Percentiles rank a stretch among this genome's conserved stretches.
Evolutionary conservation across 2,888 invertebrate genomes (phyloP).

Genomic region (Epiblema foenella): DNA sequence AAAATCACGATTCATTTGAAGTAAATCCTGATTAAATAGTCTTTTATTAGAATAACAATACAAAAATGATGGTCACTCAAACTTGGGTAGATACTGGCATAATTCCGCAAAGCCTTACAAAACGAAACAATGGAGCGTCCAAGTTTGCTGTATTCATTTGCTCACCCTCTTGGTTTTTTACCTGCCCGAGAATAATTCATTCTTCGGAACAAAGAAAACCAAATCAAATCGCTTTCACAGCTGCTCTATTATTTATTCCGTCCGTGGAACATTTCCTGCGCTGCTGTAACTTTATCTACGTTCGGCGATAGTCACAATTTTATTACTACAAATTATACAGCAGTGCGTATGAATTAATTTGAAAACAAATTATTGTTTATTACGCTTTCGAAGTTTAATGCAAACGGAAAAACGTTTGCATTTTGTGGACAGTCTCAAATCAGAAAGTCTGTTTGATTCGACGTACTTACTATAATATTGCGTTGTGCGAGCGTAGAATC

Average conservation of each 20-base stretch:
- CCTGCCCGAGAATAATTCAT: conserved; percentile 49
- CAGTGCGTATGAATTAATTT: conserved; percentile 12
- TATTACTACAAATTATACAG: conserved; percentile 29
- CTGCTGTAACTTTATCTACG: conserved; percentile 27
- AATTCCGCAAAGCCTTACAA: conserved; percentile 26
- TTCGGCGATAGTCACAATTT: conserved; percentile 18
- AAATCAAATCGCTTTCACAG: conserved; percentile 62
- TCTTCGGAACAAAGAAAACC: conserved; percentile 58
- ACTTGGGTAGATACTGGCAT: background rate
- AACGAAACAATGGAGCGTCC: conserved; percentile 28
- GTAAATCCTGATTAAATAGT: background rate
- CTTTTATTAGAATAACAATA: background rate
- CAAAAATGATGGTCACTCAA: conserved; percentile 8
- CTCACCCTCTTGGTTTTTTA: conserved; percentile 42
- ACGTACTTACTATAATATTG: no score
- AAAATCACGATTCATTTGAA: background rate
- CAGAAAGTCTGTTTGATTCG: no score
- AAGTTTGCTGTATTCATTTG: conserved; percentile 40
- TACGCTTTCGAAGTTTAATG: background rate
- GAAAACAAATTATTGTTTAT: background rate
- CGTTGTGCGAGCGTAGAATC: no score
- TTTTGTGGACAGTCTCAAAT: no score
- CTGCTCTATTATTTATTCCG: conserved; percentile 63
- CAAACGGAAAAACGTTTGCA: no score
- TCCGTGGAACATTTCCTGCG: conserved; percentile 35